phyloP scores from a whole-genome alignment of 2,888 invertebrate species.

The Polyommatus iphigenia region DNA sequence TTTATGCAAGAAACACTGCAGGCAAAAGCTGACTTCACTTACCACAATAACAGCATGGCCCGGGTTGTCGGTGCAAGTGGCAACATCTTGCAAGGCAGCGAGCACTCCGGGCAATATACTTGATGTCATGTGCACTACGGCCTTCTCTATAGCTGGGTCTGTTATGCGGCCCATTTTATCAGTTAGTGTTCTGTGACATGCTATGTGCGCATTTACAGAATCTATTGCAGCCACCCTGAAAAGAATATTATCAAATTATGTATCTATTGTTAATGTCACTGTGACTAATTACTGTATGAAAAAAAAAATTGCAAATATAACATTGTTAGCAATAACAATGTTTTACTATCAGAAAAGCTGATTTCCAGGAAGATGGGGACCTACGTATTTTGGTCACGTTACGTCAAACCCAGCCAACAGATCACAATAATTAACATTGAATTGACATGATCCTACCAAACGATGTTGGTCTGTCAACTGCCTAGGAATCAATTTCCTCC shows the following conservation, averaged over 20 bases:
- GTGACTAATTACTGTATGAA: no score
- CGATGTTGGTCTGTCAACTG: no score
- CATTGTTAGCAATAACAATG: no score
- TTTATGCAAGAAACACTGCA: no score
- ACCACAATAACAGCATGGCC: slow-evolving; percentile 83
- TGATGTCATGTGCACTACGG: slow-evolving; percentile 80
- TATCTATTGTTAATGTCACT: neutral
- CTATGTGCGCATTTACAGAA: slow-evolving; percentile 82
- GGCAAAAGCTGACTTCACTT: slow-evolving; percentile 30
- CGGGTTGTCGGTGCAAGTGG: slow-evolving; percentile 78
- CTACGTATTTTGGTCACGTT: no score
- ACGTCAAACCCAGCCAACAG: no score
- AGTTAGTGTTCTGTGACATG: slow-evolving; percentile 70
- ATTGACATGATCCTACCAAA: no score
- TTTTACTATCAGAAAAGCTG: no score
- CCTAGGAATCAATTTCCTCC: no score
- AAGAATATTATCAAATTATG: slow-evolving; percentile 19
- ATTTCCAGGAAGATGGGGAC: no score
- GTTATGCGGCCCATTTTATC: slow-evolving; percentile 71
- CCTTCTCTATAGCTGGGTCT: slow-evolving; percentile 61
- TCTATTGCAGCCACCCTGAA: slow-evolving; percentile 66
- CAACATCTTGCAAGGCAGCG: slow-evolving; percentile 80
- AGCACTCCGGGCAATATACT: slow-evolving; percentile 84
- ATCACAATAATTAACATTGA: no score
- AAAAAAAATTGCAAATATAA: no score